Conservation (phyloP, 2,113 vertebrate genomes). For the Proteles cristata region DNA sequence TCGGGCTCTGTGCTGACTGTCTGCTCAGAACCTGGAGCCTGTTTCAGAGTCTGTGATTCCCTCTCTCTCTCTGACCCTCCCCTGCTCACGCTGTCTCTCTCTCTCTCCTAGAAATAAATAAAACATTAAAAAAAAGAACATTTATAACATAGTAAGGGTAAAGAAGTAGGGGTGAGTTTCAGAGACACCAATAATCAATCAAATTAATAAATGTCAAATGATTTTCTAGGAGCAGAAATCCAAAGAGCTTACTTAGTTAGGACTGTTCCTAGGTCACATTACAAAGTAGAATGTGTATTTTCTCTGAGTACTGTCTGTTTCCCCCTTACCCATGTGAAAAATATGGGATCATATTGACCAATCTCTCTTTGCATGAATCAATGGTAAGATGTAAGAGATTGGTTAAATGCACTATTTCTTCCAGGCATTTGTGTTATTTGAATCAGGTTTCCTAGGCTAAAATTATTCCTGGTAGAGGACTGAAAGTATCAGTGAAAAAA, state of each 20-base stretch:
- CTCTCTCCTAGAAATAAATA: no score
- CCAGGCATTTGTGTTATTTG: background rate
- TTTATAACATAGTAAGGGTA: background rate
- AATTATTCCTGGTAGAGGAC: background rate
- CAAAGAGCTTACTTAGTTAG: background rate
- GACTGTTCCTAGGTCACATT: background rate
- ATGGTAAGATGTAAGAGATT: background rate
- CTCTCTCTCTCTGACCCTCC: no score
- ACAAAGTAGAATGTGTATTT: background rate
- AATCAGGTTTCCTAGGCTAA: background rate
- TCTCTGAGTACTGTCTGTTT: background rate
- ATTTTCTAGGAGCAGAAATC: background rate
- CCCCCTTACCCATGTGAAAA: background rate
- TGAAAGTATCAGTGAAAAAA: background rate
- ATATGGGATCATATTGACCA: background rate
- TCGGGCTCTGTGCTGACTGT: no score
- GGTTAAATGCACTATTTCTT: background rate
- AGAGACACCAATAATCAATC: background rate
- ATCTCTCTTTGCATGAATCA: background rate
- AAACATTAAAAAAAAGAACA: background rate
- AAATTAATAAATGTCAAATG: background rate
- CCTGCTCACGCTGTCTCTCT: no score
- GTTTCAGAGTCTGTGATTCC: no score
- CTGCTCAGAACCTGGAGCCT: no score
- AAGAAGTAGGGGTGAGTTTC: background rate